These are phyloP conservation scores for Moxostoma hubbsi DNA, from an alignment of 2,797 vertebrate genomes.

Conservation along the genomic window DNA sequence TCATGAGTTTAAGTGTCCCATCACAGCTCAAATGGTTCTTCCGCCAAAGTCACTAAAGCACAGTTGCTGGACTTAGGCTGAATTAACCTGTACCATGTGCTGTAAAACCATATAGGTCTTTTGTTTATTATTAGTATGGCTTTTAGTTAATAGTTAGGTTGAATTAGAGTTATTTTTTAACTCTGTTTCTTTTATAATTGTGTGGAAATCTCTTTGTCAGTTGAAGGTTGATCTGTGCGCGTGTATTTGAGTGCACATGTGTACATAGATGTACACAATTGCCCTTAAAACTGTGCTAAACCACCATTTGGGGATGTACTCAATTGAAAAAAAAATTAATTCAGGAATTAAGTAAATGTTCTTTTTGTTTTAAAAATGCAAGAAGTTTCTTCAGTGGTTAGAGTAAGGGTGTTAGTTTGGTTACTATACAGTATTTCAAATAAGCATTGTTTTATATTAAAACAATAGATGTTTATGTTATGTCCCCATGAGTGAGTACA, in stretches of 20 bases:
- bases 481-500: neutral
- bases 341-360: no score
- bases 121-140: neutral
- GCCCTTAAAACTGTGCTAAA: no score
- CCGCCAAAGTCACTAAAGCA: neutral
- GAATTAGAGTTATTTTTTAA: constrained; percentile 14
- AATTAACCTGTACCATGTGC: neutral
- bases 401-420: no score
- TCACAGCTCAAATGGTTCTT: neutral
- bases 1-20: neutral
- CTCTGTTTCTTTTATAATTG: constrained; percentile 9
- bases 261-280: no score
- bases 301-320: no score
- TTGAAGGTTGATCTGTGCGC: neutral
- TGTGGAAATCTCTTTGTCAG: neutral
- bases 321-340: no score
- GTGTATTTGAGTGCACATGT: neutral
- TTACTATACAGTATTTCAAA: no score
- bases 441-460: no score
- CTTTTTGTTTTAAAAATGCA: no score
- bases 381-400: no score
- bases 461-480: no score
- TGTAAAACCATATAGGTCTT: neutral
- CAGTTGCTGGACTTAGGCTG: neutral
- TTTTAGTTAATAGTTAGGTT: constrained; percentile 49